Conservation (phyloP, 2,888 invertebrate genomes). For the Allophyes oxyacanthae region DNA sequence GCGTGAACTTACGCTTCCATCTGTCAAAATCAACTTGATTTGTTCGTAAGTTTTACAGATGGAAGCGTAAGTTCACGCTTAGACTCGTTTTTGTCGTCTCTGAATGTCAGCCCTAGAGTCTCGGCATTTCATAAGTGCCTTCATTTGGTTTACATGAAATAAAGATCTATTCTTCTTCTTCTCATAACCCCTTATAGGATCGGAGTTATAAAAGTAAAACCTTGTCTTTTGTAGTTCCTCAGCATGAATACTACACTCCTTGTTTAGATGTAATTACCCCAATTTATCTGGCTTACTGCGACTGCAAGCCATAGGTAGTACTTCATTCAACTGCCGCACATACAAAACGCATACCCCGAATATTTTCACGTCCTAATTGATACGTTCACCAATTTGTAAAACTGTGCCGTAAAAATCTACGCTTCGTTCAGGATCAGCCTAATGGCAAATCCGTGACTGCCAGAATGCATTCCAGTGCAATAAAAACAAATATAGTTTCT, state of each 20-base stretch:
- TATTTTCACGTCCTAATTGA: slow-evolving; percentile 46
- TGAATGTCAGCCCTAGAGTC: too few relatives aligned
- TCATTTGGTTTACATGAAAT: too few relatives aligned
- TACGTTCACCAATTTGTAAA: slow-evolving; percentile 38
- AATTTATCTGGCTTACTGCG: slow-evolving; percentile 38
- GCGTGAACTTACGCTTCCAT: too few relatives aligned
- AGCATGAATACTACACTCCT: background rate
- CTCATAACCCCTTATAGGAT: too few relatives aligned
- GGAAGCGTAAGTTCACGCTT: too few relatives aligned
- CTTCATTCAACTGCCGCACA: slow-evolving; percentile 10
- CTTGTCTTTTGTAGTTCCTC: too few relatives aligned
- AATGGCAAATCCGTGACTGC: slow-evolving; percentile 84
- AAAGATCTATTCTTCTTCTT: too few relatives aligned
- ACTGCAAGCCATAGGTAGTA: background rate
- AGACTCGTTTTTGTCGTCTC: too few relatives aligned
- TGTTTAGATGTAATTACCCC: background rate
- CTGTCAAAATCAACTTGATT: too few relatives aligned
- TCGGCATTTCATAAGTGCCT: too few relatives aligned
- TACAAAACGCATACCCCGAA: slow-evolving; percentile 32
- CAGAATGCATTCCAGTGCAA: slow-evolving; percentile 80
- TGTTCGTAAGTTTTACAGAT: too few relatives aligned
- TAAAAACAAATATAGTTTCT: slow-evolving; percentile 86
- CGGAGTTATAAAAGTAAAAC: too few relatives aligned
- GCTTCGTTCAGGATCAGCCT: slow-evolving; percentile 66
- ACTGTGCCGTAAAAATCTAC: slow-evolving; percentile 56